A percentile compares a stretch with the other conserved stretches of the same genome.
Evolutionary conservation across 2,113 vertebrate genomes (phyloP).

Genomic region (Oenanthe melanoleuca): DNA sequence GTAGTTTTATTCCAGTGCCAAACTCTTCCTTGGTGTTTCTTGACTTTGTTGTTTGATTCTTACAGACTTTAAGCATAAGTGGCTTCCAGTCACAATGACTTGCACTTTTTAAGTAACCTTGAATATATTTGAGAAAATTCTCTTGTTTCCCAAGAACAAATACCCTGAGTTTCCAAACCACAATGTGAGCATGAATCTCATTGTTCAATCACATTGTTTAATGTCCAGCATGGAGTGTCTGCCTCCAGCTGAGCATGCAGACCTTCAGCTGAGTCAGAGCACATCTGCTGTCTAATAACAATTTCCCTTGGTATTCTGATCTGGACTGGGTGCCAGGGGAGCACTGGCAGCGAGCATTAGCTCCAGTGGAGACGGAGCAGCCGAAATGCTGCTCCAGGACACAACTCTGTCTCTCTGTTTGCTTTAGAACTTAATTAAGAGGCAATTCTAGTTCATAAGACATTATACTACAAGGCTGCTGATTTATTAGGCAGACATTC

Average conservation of each 20-base stretch:
- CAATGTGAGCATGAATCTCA: neutral
- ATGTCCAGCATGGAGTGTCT: neutral
- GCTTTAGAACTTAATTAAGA: neutral
- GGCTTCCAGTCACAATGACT: neutral
- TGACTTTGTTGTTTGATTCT: neutral
- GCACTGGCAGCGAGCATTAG: neutral
- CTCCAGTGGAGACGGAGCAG: neutral
- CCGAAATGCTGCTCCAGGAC: neutral
- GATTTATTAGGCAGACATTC: neutral
- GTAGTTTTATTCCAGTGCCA: neutral
- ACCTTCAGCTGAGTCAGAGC: neutral
- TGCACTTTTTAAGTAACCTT: neutral
- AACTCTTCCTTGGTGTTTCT: neutral
- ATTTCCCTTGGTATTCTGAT: neutral
- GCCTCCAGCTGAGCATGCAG: neutral
- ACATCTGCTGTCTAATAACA: neutral
- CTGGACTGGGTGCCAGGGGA: neutral
- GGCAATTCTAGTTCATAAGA: neutral
- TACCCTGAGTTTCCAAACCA: neutral
- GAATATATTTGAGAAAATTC: neutral
- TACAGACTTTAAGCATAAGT: neutral
- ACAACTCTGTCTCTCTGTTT: neutral
- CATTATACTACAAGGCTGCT: neutral
- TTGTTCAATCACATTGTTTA: neutral
- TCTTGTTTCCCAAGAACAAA: neutral